Conservation (phyloP, 2,113 vertebrate genomes). For the Corvus moneduloides region DNA sequence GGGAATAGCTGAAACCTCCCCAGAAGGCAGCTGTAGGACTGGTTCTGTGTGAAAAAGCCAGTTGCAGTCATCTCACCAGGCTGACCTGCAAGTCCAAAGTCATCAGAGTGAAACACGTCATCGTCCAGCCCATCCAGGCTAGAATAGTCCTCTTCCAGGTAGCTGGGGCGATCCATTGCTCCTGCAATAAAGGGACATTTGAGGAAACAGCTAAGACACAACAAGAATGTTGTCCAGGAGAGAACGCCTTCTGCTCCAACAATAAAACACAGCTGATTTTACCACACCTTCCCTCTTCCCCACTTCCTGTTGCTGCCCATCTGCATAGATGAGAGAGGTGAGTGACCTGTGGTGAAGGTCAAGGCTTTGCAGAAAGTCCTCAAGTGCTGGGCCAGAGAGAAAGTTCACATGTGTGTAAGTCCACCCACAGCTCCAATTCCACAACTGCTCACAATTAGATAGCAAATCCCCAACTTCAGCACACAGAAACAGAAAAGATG, state of each 20-base stretch:
- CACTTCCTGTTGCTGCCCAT: background rate
- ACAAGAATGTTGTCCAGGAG: background rate
- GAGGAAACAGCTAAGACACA: constrained; percentile 32
- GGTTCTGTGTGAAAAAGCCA: constrained; percentile 78
- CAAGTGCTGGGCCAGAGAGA: background rate
- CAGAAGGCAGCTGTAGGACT: constrained; percentile 75
- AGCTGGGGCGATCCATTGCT: constrained; percentile 77
- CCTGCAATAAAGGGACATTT: constrained; percentile 66
- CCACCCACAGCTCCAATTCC: background rate
- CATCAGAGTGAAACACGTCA: constrained; percentile 82
- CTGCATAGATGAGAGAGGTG: background rate
- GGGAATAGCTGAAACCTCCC: constrained; percentile 80
- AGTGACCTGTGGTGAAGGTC: background rate
- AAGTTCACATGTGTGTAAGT: background rate
- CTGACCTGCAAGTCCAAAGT: constrained; percentile 75
- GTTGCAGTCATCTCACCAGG: constrained; percentile 75
- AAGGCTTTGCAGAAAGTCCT: background rate
- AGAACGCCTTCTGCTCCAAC: background rate
- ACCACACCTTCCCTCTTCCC: background rate
- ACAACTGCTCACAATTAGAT: background rate
- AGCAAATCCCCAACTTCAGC: background rate
- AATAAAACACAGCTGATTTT: background rate
- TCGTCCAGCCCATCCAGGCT: constrained; percentile 79
- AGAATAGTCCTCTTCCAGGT: constrained; percentile 73
- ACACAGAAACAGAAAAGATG: background rate